phyloP scores from a whole-genome alignment of 1,140 invertebrate species.

The Cydia strobilella region DNA sequence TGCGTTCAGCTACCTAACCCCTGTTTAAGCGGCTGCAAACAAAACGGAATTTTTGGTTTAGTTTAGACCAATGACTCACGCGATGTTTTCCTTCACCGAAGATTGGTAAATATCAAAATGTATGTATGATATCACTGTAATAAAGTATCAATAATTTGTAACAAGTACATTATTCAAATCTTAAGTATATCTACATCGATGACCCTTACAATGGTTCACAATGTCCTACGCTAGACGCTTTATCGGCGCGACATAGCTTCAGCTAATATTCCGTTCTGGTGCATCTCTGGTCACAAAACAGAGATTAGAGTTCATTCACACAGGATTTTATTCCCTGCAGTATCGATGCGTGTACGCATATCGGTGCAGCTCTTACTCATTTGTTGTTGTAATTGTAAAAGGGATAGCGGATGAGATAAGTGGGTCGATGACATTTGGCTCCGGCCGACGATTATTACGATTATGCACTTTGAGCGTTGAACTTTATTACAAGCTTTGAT shows the following conservation, averaged over 20 bases:
- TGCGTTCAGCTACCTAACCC: no score
- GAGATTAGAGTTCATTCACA: conserved; percentile 79
- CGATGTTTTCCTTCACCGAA: no score
- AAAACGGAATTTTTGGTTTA: no score
- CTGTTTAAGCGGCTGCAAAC: no score
- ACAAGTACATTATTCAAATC: not conserved
- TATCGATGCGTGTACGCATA: conserved; percentile 71
- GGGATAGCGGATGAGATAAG: conserved; percentile 79
- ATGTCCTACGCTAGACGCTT: conserved; percentile 9
- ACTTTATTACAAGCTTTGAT: conserved; percentile 68
- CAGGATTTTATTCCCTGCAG: conserved; percentile 78
- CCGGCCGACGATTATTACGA: conserved; percentile 74
- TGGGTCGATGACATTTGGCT: conserved; percentile 78
- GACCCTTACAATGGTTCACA: not conserved
- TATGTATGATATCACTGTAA: no score
- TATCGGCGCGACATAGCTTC: conserved; percentile 8
- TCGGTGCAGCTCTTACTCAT: conserved; percentile 78
- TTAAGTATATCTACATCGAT: not conserved
- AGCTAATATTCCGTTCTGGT: conserved; percentile 11
- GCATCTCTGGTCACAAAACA: conserved; percentile 50
- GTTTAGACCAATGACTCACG: no score
- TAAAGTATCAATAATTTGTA: not conserved
- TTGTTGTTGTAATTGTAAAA: conserved; percentile 80
- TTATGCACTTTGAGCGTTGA: conserved; percentile 79
- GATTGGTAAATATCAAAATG: no score